Base-by-base conservation (phyloP, 2,113 vertebrate genomes). In the Ceyx cyanopectus region DNA sequence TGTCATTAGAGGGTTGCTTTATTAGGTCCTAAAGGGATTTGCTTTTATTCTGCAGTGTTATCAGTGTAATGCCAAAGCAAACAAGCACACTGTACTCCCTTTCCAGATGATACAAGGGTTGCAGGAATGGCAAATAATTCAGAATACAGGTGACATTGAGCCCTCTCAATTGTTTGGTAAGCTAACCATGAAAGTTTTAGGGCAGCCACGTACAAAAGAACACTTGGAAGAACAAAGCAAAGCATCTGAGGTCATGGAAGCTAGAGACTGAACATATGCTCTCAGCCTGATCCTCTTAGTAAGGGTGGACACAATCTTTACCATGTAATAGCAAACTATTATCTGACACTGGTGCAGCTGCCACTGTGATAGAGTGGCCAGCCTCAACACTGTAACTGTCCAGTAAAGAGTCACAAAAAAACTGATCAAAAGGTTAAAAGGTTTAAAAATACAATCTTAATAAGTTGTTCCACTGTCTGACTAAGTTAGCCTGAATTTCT, bases 241-340 rank as follows among this genome's bases (percentile, higher is more conserved):
- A 88, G 30, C 11, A 0, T 67, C 61, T 51, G 77, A 93, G 76
- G 91, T 90, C 89, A 78, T 18, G 57, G 65, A 74, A 86, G 77
- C 60, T 40, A 30, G 48, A 50, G 22, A 45, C 51, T 70, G 60
- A 95, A 58, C 61, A 81, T 74, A 81, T 16, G 68, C 68, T 88
- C 46, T 60, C 68, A 58, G 68, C 32, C 48, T 86, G 73, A 93
- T 93, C 76, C 72, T 93, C 80, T 95, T 92, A 77, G 46, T 23
- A 66, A 54, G 46, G 56, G 16, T 54, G 50, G 51, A 24, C 63
- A 62, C 16, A 69, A 50, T 45, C 67, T 87, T 90, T 65, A 60
- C 60, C 30, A 12, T 76, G 12, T 19, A 68, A 61, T 16, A 85
- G 53, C 70, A 82, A 76, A 74, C 17, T 70, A 20, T 70, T 45